These are phyloP conservation scores for Lycaon pictus DNA, from an alignment of 2,113 vertebrate species.

Conservation along the genomic window DNA sequence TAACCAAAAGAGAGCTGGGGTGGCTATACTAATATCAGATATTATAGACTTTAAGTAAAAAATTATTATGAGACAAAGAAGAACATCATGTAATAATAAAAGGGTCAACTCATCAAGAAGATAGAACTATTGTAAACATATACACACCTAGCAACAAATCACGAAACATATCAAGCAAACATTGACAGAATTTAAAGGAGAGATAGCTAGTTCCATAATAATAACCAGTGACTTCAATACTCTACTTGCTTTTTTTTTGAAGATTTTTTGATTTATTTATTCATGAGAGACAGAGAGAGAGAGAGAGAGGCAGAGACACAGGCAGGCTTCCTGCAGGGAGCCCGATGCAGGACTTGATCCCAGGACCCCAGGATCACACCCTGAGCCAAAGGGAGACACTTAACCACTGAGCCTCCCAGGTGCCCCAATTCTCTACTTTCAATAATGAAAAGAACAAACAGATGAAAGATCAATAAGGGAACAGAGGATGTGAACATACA, in stretches of 20 bases:
- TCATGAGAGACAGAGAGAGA: no score
- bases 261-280: no score
- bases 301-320: no score
- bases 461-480: not conserved
- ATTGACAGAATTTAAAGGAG: no score
- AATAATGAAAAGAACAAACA: not conserved
- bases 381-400: no score
- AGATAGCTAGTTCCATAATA: not conserved
- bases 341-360: no score
- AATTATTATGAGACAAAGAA: not conserved
- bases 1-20: not conserved
- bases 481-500: not conserved
- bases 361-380: no score
- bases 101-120: not conserved
- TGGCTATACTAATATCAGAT: not conserved
- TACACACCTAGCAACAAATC: not conserved
- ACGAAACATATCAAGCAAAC: not conserved
- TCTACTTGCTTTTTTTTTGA: not conserved
- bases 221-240: not conserved
- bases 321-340: no score
- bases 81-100: not conserved
- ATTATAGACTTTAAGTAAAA: not conserved
- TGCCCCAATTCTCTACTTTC: not conserved
- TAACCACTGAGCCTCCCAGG: no score
- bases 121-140: not conserved